Evolutionary conservation across 1,140 invertebrate species (phyloP).

Genomic region (Bombus cullumanus): DNA sequence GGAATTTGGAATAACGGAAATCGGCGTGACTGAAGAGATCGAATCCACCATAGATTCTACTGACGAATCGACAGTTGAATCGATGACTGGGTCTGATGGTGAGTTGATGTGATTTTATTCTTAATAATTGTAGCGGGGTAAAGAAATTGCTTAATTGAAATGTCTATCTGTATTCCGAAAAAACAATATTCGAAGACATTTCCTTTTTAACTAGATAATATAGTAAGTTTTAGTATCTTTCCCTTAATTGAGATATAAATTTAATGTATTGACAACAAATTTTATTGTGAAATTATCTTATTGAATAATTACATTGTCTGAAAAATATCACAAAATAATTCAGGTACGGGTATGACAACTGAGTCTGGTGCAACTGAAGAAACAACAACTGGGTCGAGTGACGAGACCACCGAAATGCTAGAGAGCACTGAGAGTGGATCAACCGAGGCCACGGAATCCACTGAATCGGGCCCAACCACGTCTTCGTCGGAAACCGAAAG

Average conservation of each 20-base stretch:
- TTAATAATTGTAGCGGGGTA: background rate
- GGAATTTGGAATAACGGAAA: constrained; percentile 48
- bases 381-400: constrained; percentile 4
- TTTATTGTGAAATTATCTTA: no score
- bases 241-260: no score
- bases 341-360: constrained; percentile 9
- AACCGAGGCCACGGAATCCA: constrained; percentile 53
- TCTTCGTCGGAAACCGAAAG: constrained; percentile 61
- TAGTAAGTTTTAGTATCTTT: no score
- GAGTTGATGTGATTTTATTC: background rate
- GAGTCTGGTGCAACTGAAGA: constrained; percentile 35
- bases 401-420: constrained; percentile 43
- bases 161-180: no score
- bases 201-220: no score
- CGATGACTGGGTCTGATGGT: constrained; percentile 14
- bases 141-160: no score
- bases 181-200: no score
- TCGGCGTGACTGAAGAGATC: constrained; percentile 23
- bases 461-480: constrained; percentile 47
- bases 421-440: constrained; percentile 27
- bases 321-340: background rate
- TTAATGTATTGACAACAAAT: no score
- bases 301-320: no score
- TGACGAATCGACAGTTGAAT: background rate
- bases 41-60: background rate